Percentiles rank a stretch among this genome's conserved stretches.
phyloP scores from a whole-genome alignment of 2,113 vertebrate genomes.

The Chaenogobius annularis region DNA sequence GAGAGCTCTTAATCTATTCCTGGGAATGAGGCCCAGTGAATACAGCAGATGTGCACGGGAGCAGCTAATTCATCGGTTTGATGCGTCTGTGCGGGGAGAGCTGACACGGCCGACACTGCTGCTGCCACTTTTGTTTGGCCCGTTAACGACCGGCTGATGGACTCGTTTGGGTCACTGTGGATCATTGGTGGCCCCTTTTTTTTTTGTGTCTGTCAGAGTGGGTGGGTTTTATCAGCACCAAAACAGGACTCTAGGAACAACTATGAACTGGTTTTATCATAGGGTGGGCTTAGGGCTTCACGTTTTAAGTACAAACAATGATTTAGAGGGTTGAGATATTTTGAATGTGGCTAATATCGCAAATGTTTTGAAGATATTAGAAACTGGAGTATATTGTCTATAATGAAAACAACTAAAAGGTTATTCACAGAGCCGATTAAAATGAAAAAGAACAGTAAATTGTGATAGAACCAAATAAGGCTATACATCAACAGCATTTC shows the following conservation, averaged over 20 bases:
- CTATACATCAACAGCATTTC: too few species aligned
- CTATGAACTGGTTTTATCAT: slow-evolving; percentile 45
- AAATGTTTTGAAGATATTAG: too few species aligned
- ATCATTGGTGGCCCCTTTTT: slow-evolving; percentile 23
- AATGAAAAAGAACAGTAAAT: too few species aligned
- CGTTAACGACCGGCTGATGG: slow-evolving; percentile 46
- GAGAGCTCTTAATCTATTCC: slow-evolving; percentile 62
- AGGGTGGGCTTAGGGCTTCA: slow-evolving; percentile 48
- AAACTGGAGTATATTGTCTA: too few species aligned
- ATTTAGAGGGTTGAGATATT: too few species aligned
- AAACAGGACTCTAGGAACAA: slow-evolving; percentile 62
- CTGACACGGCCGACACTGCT: neutral
- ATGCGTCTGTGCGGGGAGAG: slow-evolving; percentile 43
- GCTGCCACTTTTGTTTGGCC: slow-evolving; percentile 61
- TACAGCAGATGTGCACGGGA: slow-evolving; percentile 53
- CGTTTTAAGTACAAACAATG: neutral
- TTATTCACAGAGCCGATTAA: too few species aligned
- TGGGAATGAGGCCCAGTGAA: slow-evolving; percentile 56
- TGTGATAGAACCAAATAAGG: too few species aligned
- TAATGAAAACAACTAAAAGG: too few species aligned
- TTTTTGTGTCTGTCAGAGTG: slow-evolving; percentile 43
- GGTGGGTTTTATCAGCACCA: slow-evolving; percentile 63
- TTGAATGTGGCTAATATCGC: too few species aligned
- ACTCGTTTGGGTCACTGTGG: slow-evolving; percentile 43
- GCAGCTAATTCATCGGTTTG: slow-evolving; percentile 57